phyloP scores from a whole-genome alignment of 2,113 vertebrate genomes.

The Otocyon megalotis region DNA sequence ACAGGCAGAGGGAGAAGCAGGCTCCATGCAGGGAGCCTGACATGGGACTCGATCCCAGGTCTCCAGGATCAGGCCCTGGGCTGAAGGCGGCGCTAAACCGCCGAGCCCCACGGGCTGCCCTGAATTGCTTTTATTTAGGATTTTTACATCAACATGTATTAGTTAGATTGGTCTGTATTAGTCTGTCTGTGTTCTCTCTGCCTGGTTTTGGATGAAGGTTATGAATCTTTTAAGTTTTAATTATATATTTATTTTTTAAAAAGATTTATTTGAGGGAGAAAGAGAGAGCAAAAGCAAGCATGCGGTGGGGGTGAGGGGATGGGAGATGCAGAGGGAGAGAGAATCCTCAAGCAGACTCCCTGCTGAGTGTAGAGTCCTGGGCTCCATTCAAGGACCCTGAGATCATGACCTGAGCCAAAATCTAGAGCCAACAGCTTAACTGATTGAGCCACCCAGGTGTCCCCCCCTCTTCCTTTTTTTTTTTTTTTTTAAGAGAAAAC shows the following conservation, averaged over 20 bases:
- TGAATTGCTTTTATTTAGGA: not conserved
- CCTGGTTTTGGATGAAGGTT: not conserved
- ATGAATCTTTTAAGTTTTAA: not conserved
- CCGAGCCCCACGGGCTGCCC: too few relatives aligned
- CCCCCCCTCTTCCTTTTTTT: not conserved
- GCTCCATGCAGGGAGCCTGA: too few relatives aligned
- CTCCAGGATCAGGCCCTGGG: too few relatives aligned
- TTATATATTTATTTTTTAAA: not conserved
- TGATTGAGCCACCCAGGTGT: not conserved
- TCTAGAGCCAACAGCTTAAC: not conserved
- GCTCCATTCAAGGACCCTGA: not conserved
- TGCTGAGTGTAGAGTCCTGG: not conserved
- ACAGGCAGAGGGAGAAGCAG: too few relatives aligned
- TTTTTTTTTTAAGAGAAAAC: not conserved
- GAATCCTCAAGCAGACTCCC: not conserved
- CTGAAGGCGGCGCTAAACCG: too few relatives aligned
- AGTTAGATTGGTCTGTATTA: not conserved
- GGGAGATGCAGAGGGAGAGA: not conserved
- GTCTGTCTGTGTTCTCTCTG: not conserved
- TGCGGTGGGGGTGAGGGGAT: not conserved
- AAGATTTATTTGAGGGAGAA: not conserved
- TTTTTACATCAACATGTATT: slow-evolving; percentile 24
- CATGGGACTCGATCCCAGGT: too few relatives aligned
- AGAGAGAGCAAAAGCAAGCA: fast-evolving
- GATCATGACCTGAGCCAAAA: not conserved